phyloP scores from a whole-genome alignment of 2,797 vertebrate species.

The Thamnophis elegans region DNA sequence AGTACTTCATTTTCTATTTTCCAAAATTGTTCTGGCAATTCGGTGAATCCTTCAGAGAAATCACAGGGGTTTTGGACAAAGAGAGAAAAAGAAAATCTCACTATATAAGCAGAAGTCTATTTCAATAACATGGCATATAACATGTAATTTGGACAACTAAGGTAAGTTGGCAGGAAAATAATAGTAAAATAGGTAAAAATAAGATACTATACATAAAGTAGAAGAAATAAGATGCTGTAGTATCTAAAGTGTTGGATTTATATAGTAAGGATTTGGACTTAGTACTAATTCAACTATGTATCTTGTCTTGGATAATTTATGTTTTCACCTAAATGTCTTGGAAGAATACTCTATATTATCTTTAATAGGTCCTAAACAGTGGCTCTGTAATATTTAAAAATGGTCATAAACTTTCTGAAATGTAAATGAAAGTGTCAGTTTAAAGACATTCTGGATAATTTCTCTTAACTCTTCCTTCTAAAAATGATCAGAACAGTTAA shows the following conservation, averaged over 20 bases:
- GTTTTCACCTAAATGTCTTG: background rate
- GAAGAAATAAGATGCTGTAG: background rate
- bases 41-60: background rate
- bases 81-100: background rate
- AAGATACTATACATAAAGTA: background rate
- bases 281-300: background rate
- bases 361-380: background rate
- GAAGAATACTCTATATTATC: background rate
- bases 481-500: background rate
- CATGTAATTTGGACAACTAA: background rate
- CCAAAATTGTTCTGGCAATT: background rate
- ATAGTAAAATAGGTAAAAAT: background rate
- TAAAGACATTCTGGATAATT: background rate
- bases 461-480: background rate
- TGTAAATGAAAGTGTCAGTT: background rate
- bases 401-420: background rate
- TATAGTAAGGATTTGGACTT: background rate
- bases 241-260: background rate
- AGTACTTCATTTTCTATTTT: background rate
- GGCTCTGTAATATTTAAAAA: background rate
- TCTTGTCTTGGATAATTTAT: background rate
- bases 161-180: background rate
- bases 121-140: background rate
- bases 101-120: background rate
- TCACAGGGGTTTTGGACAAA: background rate